A percentile compares a stretch with the other conserved stretches of the same genome.
Conservation (phyloP, 2,888 invertebrate species). For the Heliconius ethilla region DNA sequence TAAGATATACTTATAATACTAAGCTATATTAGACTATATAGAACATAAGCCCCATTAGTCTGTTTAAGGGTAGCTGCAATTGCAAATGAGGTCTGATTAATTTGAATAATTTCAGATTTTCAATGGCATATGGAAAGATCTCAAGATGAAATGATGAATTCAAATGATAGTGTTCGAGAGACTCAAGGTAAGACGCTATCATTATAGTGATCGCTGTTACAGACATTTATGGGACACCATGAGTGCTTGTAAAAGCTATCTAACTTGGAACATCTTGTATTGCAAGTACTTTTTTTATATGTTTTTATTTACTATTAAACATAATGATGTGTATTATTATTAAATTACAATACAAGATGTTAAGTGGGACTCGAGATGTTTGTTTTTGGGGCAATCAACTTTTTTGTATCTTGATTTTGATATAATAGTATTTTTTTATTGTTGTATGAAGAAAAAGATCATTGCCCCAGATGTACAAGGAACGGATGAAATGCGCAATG, state of each 20-base stretch:
- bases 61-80: background rate
- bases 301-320: conserved; percentile 24
- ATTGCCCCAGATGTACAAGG: conserved; percentile 75
- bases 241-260: conserved; percentile 38
- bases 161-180: conserved; percentile 93
- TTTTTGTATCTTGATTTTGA: conserved; percentile 39
- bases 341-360: conserved; percentile 61
- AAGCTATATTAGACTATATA: no score
- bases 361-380: conserved; percentile 68
- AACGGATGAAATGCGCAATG: conserved; percentile 83
- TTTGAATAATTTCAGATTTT: conserved; percentile 84
- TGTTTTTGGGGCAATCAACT: conserved; percentile 70
- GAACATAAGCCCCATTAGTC: no score
- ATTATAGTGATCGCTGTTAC: conserved; percentile 38
- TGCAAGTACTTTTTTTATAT: conserved; percentile 48
- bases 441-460: conserved; percentile 57
- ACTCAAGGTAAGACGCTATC: conserved; percentile 90
- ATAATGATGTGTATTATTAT: conserved; percentile 11
- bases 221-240: conserved; percentile 21
- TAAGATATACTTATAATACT: no score
- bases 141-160: conserved; percentile 93
- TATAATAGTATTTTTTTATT: background rate
- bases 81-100: background rate
- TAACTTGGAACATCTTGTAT: conserved; percentile 64
- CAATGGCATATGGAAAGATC: conserved; percentile 93